phyloP scores from a whole-genome alignment of 1,140 invertebrate species.

The Drosophila setifemur region DNA sequence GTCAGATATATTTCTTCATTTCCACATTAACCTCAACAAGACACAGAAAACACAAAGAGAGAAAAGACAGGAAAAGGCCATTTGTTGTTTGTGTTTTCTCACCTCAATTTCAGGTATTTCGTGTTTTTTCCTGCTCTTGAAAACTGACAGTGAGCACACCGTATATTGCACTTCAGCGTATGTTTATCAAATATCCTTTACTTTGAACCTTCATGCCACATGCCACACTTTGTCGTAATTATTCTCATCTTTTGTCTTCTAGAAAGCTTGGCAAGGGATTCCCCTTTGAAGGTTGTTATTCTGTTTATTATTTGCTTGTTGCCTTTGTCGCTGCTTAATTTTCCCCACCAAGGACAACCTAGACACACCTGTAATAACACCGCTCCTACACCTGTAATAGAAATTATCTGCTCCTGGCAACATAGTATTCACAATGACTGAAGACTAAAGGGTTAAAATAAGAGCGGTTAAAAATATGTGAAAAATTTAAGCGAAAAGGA shows the following conservation, averaged over 20 bases:
- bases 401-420: slow-evolving; percentile 5
- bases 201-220: no score
- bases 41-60: neutral
- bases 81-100: slow-evolving; percentile 13
- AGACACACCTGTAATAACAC: slow-evolving; percentile 33
- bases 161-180: no score
- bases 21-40: neutral
- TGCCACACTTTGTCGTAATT: no score
- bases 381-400: slow-evolving; percentile 12
- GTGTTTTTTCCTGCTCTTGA: slow-evolving; percentile 7
- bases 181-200: no score
- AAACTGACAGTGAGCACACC: neutral
- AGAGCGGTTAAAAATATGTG: slow-evolving; percentile 1
- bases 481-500: no score
- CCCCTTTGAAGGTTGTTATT: neutral
- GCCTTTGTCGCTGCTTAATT: slow-evolving; percentile 21
- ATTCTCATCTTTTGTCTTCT: neutral
- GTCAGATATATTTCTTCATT: slow-evolving; percentile 2
- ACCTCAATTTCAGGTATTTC: neutral
- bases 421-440: neutral
- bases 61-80: slow-evolving; percentile 41
- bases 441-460: no score
- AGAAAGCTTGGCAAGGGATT: neutral
- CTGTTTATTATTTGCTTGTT: slow-evolving; percentile 22
- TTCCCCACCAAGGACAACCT: neutral